Evolutionary conservation across 2,888 invertebrate genomes (phyloP).

Genomic region (Marronus borbonicus): DNA sequence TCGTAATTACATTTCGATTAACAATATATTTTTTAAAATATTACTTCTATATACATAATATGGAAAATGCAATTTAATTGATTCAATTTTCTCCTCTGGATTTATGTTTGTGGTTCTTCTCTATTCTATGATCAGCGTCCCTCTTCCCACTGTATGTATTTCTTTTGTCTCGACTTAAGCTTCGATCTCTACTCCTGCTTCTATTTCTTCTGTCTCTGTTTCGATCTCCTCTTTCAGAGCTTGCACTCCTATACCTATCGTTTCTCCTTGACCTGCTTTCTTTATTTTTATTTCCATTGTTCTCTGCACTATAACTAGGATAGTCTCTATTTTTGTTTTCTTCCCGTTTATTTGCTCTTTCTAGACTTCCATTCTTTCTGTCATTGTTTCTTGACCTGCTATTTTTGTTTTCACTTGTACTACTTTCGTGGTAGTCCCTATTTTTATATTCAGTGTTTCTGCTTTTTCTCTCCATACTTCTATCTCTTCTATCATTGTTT

Average conservation of each 20-base stretch:
- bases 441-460: conserved; percentile 5
- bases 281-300: neutral
- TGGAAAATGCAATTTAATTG: too few relatives aligned
- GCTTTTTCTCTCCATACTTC: conserved; percentile 2
- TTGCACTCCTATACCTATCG: conserved; percentile 11
- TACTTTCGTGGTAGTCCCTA: neutral
- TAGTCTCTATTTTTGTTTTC: conserved; percentile 6
- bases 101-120: conserved; percentile 18
- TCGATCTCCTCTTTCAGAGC: conserved; percentile 28
- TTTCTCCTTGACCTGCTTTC: neutral
- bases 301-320: too few relatives aligned
- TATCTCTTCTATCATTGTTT: neutral
- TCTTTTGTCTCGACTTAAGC: conserved; percentile 22
- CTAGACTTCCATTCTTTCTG: conserved; percentile 3
- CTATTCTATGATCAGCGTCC: neutral
- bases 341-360: neutral
- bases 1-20: neutral
- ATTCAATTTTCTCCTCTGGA: conserved; percentile 14
- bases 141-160: neutral
- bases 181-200: neutral
- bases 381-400: conserved; percentile 6
- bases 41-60: too few relatives aligned
- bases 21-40: too few relatives aligned
- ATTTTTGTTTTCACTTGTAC: neutral
- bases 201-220: conserved; percentile 10